Evolutionary conservation across 2,888 invertebrate species (phyloP), one percentile per base, ranked within the genome.

Genomic region (Sericinus montela): DNA sequence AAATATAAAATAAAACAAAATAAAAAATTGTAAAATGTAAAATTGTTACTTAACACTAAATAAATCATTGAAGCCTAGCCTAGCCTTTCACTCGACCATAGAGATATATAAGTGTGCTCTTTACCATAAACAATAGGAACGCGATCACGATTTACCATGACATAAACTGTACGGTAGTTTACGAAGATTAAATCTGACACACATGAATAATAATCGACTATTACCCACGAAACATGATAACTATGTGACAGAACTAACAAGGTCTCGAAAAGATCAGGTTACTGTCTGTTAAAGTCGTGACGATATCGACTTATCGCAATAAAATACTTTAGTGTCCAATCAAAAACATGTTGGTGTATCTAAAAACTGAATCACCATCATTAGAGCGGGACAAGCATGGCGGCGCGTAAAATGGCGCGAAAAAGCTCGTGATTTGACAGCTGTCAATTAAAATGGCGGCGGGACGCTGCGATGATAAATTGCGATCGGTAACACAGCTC

Each of bases 391-490:
- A 56, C 63, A 58, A 59, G 55, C 54, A 64, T 63, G 64, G 62
- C 63, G 65, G 58, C 67, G 64, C 60, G 61, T 60, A 72, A 75
- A 78, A 77, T 67, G 80, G 79, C 81, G 80, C 80, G 82, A 77
- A 81, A 82, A 80, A 65, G 65, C 64, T 60, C 60, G 57, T 67
- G 60, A 69, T 82, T 80, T 87, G 87, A 87, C 86, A 87, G 75
- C 80, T 88, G 87, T 88, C 87, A 88, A 88, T 88, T 88, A 86
- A 63, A 68, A 67, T 55, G 57, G 65, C 63, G 69, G 67, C 59
- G 67, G 67, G 69, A 63, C 61, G 54, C 53, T 53, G 55, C 55
- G 51, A 62, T 77, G 78, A 81, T 67, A 75, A 72, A 75, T 62
- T 73, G 69, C 65, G 71, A 62, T 67, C 65, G 62, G 60, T 69